Evolutionary conservation across 2,797 vertebrate genomes (phyloP).

Genomic region (Gila robusta): DNA sequence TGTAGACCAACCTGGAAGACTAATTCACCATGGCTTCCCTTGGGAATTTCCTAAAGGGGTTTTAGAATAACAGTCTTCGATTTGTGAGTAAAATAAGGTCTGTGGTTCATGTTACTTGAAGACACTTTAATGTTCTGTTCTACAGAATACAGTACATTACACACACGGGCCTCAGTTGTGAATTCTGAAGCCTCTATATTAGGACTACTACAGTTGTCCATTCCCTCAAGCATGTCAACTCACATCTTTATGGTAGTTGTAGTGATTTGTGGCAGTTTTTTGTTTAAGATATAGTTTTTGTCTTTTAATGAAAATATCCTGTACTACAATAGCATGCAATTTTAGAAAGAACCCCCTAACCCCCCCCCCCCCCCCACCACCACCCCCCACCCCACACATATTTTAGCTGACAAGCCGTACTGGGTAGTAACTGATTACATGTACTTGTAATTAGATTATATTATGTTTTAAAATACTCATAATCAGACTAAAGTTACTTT

Average conservation of each 20-base stretch:
- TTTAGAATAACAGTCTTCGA: constrained; percentile 3
- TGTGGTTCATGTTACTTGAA: constrained; percentile 11
- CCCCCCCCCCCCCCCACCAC: too few relatives aligned
- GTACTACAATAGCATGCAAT: not conserved
- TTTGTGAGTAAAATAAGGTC: constrained; percentile 28
- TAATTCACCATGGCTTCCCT: constrained; percentile 31
- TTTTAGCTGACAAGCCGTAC: too few relatives aligned
- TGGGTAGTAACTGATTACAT: too few relatives aligned
- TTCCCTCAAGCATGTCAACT: not conserved
- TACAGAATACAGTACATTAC: not conserved
- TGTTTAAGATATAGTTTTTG: not conserved
- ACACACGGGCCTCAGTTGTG: not conserved
- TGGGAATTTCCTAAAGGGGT: constrained; percentile 18
- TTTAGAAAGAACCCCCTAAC: not conserved
- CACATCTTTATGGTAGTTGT: not conserved
- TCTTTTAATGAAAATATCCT: not conserved
- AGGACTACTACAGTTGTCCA: not conserved
- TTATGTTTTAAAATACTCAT: too few relatives aligned
- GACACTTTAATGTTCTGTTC: constrained; percentile 3
- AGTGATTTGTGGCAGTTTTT: not conserved
- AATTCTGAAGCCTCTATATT: not conserved
- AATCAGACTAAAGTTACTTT: too few relatives aligned
- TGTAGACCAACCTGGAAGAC: constrained; percentile 14
- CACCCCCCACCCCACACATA: too few relatives aligned
- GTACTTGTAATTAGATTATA: too few relatives aligned